These are phyloP conservation scores for Bombus ignitus DNA, from an alignment of 1,140 invertebrate genomes.

Conservation along the genomic window DNA sequence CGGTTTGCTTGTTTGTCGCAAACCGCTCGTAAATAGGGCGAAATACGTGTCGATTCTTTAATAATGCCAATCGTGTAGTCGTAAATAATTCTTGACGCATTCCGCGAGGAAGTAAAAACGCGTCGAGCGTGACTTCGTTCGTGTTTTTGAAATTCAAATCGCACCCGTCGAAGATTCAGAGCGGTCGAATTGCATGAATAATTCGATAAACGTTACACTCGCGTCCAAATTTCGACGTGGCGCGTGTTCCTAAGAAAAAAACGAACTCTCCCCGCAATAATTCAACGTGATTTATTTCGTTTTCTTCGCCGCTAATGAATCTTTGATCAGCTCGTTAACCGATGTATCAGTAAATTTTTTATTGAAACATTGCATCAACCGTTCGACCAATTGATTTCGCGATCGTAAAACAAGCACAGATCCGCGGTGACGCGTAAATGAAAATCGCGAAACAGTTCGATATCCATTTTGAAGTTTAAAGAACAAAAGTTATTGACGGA, in stretches of 20 bases:
- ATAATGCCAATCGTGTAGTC: background rate
- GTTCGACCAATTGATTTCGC: background rate
- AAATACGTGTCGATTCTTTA: background rate
- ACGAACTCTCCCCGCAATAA: too few species aligned
- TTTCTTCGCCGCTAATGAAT: background rate
- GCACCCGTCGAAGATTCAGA: background rate
- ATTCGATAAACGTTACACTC: conserved; percentile 24
- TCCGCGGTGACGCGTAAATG: background rate
- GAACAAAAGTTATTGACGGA: background rate
- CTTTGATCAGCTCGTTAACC: conserved; percentile 13
- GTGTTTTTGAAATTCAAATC: conserved; percentile 45
- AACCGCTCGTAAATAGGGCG: background rate
- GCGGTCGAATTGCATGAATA: conserved; percentile 42
- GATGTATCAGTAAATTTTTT: conserved; percentile 1
- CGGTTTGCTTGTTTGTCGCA: background rate
- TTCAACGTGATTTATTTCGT: background rate
- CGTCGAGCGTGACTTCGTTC: background rate
- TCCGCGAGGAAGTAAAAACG: background rate
- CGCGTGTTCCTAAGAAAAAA: background rate
- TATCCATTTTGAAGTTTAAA: background rate
- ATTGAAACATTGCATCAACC: background rate
- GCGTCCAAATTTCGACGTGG: conserved; percentile 8
- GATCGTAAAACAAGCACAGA: background rate
- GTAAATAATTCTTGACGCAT: conserved; percentile 1
- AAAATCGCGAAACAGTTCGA: background rate